These are phyloP conservation scores for Empis livida DNA, from an alignment of 2,888 invertebrate species.

Conservation along the genomic window DNA sequence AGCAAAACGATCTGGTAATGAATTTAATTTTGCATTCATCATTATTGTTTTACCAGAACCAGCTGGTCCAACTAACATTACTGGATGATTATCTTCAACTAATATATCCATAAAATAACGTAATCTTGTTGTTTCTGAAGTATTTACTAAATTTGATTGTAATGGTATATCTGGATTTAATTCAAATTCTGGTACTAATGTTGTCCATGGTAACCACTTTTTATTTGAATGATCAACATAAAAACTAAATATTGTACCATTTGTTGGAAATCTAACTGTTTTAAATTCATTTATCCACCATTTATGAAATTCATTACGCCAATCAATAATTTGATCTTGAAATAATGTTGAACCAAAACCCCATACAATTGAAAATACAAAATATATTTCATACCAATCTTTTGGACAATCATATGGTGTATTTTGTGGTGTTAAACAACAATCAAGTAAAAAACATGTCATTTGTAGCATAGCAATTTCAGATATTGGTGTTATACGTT, in stretches of 20 bases:
- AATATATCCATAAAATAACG: slow-evolving; percentile 80
- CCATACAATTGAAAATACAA: slow-evolving; percentile 83
- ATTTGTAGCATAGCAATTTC: slow-evolving; percentile 83
- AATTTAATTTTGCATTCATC: slow-evolving; percentile 66
- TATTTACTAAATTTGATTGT: slow-evolving; percentile 64
- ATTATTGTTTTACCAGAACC: slow-evolving; percentile 91
- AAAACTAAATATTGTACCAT: slow-evolving; percentile 77
- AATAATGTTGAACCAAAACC: slow-evolving; percentile 86
- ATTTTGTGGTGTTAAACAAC: slow-evolving; percentile 64
- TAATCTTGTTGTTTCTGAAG: slow-evolving; percentile 77
- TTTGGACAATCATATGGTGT: slow-evolving; percentile 81
- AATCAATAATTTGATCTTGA: slow-evolving; percentile 82
- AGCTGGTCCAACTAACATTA: slow-evolving; percentile 82
- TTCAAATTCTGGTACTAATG: slow-evolving; percentile 63
- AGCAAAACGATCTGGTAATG: slow-evolving; percentile 61
- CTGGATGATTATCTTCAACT: slow-evolving; percentile 61
- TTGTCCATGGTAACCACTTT: slow-evolving; percentile 76
- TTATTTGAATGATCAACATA: slow-evolving; percentile 79
- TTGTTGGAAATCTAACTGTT: slow-evolving; percentile 71
- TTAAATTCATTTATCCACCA: slow-evolving; percentile 93
- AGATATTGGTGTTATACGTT: slow-evolving; percentile 80
- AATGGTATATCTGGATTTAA: slow-evolving; percentile 78
- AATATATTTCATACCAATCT: slow-evolving; percentile 85
- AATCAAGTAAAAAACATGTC: slow-evolving; percentile 76
- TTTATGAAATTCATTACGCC: slow-evolving; percentile 87